Conservation (phyloP, 2,888 invertebrate genomes). For the Psylliodes chrysocephalus region DNA sequence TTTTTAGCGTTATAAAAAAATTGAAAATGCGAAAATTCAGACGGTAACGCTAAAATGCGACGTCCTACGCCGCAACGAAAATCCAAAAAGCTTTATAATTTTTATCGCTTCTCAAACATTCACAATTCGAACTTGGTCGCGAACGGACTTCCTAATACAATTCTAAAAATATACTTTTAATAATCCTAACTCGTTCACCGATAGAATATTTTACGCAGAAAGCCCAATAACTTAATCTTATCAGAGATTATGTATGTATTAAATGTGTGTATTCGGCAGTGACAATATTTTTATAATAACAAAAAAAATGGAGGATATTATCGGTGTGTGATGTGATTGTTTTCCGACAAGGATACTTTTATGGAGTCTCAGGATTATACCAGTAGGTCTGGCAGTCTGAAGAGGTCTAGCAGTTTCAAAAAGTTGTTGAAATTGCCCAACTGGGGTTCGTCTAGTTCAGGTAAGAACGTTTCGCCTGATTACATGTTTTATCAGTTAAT, state of each 20-base stretch:
- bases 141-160: slow-evolving; percentile 39
- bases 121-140: slow-evolving; percentile 30
- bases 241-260: slow-evolving; percentile 36
- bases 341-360: slow-evolving; percentile 33
- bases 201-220: slow-evolving; percentile 31
- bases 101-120: slow-evolving; percentile 37
- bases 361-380: slow-evolving; percentile 59
- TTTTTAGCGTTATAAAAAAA: neutral
- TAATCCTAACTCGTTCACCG: slow-evolving; percentile 22
- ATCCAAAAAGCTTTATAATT: slow-evolving; percentile 28
- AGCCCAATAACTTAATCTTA: slow-evolving; percentile 39
- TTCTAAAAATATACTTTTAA: slow-evolving; percentile 42
- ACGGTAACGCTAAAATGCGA: slow-evolving; percentile 1
- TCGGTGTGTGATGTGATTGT: slow-evolving; percentile 31
- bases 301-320: slow-evolving; percentile 16
- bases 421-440: slow-evolving; percentile 67
- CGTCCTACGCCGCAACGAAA: slow-evolving; percentile 21
- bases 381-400: slow-evolving; percentile 64
- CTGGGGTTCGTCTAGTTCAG: slow-evolving; percentile 60
- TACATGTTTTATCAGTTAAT: neutral
- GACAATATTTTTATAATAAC: slow-evolving; percentile 14
- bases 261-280: slow-evolving; percentile 11
- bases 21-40: neutral
- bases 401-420: slow-evolving; percentile 68
- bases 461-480: slow-evolving; percentile 20